Evolutionary conservation across 1,140 invertebrate species (phyloP), one percentile per base, ranked within the genome.

Genomic region (Procambarus virginalis): DNA sequence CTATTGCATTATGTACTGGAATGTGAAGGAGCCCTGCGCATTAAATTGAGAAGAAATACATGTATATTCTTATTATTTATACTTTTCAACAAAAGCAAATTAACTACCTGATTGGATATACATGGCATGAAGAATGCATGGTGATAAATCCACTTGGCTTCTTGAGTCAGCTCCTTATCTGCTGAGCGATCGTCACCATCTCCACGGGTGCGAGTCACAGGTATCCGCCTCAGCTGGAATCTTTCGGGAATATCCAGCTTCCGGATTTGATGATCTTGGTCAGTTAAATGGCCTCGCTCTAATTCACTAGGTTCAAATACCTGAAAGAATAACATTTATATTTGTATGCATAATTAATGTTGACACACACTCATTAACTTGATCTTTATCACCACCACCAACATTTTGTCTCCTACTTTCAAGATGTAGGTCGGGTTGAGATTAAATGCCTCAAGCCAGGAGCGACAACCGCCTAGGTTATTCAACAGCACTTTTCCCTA

Each of bases 241-340:
- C 97, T 95, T 93, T 99, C 98, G 0, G 98, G 98, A 92, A 98
- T 96, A 93, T 99, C 98, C 0, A 97, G 97, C 93, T 96, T 97
- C 81, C 97, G 95, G 90, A 98, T 97, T 95, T 96, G 86, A 34
- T 90, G 79, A 82, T 93, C 92, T 34, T 84, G 84, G 75, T 92
- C 91, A 20, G 92, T 93, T 45, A 91, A 84, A 92, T 99, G 98
- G 68, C 98, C 98, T 86, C 98, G 95, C 94, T 99, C 99, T 78
- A 99, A 94, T 94, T 99, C 99, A 93, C 97, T 97, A 0, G 99
- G 99, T 93, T 99, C 99, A 94, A 99, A 99, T 83, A 99, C 96
- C 94, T 98, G 34, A 51, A 22, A 48, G 14, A 64, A 78, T 22
- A 12, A 49, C 22, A 51, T 51, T 8, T 17, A 78, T 46, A 8